These are phyloP conservation scores for Iphiclides podalirius DNA, from an alignment of 2,888 invertebrate species.

Conservation along the genomic window DNA sequence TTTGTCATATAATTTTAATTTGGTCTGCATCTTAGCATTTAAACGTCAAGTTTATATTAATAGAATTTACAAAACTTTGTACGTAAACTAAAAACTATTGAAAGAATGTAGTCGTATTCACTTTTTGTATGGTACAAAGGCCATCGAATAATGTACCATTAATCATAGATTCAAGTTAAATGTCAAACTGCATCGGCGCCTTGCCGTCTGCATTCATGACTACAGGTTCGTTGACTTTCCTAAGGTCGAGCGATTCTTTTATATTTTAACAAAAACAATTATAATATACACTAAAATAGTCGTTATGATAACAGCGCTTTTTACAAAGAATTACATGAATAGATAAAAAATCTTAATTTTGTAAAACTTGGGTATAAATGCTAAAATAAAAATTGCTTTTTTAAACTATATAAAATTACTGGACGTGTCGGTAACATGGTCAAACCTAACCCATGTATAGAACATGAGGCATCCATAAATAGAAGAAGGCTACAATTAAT, in stretches of 20 bases:
- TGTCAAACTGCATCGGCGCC: conserved; percentile 57
- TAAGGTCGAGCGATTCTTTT: no score
- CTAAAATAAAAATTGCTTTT: no score
- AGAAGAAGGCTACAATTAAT: conserved; percentile 41
- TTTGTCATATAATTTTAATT: no score
- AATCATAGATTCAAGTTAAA: conserved; percentile 51
- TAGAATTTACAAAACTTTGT: no score
- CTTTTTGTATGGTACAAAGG: conserved; percentile 10
- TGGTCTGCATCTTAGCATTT: no score
- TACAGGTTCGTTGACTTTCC: conserved; percentile 45
- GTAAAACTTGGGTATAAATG: no score
- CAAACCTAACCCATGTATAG: no score
- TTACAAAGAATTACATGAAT: no score
- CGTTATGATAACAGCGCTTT: background rate
- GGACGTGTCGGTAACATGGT: no score
- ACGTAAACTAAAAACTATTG: background rate
- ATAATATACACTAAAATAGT: background rate
- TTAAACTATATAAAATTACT: conserved; percentile 10
- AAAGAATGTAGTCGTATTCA: background rate
- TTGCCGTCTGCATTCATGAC: conserved; percentile 53
- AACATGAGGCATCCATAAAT: no score
- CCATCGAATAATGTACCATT: conserved; percentile 51
- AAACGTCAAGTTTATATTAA: no score
- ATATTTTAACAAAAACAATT: no score
- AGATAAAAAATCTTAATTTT: background rate